phyloP scores from a whole-genome alignment of 2,888 invertebrate genomes.

The Caenorhabditis sp. region DNA sequence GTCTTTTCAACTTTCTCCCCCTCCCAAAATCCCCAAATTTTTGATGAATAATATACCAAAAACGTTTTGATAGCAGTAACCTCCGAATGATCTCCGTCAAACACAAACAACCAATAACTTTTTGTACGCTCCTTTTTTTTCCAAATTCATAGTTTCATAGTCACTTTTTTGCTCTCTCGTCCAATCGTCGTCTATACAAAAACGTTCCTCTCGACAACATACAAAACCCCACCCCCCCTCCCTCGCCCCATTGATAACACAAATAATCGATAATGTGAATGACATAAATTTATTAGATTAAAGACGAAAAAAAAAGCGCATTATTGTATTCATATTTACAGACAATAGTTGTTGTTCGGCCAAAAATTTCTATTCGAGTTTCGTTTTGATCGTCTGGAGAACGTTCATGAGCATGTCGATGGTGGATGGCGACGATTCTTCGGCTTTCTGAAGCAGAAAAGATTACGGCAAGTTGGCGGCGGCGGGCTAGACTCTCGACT shows the following conservation, averaged over 20 bases:
- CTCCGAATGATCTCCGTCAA: no score
- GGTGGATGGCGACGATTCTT: conserved; percentile 60
- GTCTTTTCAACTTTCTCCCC: no score
- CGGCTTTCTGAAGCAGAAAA: conserved; percentile 55
- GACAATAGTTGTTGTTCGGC: background rate
- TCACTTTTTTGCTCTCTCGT: no score
- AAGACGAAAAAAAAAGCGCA: conserved; percentile 1
- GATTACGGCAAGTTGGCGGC: background rate
- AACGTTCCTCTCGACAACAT: no score
- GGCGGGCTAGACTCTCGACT: background rate
- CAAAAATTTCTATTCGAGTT: conserved; percentile 45
- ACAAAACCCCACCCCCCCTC: conserved; percentile 26
- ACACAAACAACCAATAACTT: no score
- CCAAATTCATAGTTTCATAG: no score
- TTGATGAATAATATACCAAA: background rate
- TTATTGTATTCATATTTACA: conserved; percentile 30
- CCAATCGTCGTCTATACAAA: no score
- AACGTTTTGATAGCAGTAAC: background rate
- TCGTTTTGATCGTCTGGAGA: conserved; percentile 69
- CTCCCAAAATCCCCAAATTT: background rate
- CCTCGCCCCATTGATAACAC: no score
- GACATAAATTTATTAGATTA: conserved; percentile 51
- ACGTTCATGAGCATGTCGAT: conserved; percentile 72
- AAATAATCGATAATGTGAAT: no score
- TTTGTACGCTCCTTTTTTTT: no score